phyloP scores from a whole-genome alignment of 1,140 invertebrate species.

The Lepidurus packardi region DNA sequence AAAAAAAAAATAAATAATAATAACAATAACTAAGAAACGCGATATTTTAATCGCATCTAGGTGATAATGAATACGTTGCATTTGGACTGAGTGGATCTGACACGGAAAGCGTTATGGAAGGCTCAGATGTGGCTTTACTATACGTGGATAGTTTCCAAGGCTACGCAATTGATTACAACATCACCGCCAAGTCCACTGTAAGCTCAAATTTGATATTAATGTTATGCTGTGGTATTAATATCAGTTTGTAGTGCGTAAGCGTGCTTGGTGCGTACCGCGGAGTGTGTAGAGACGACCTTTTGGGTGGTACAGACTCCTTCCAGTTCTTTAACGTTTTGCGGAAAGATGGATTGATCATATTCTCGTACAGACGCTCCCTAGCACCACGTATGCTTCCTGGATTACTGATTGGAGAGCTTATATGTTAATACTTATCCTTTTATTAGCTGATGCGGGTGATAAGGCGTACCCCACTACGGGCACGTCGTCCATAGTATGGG shows the following conservation, averaged over 20 bases:
- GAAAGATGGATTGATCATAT: conserved; percentile 66
- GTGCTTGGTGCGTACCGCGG: conserved; percentile 76
- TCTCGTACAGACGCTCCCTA: conserved; percentile 69
- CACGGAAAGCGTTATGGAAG: conserved; percentile 69
- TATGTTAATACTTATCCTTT: not conserved
- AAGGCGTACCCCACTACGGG: conserved; percentile 63
- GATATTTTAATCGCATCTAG: conserved; percentile 43
- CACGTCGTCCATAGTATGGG: conserved; percentile 70
- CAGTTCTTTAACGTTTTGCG: conserved; percentile 63
- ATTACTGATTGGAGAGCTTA: not conserved
- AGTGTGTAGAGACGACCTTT: conserved; percentile 70
- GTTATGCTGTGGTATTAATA: conserved; percentile 23
- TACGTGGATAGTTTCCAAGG: conserved; percentile 66
- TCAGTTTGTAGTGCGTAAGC: conserved; percentile 63
- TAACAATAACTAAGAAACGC: not conserved
- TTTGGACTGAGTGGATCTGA: conserved; percentile 76
- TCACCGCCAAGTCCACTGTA: conserved; percentile 74
- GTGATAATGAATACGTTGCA: conserved; percentile 72
- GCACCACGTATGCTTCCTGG: conserved; percentile 57
- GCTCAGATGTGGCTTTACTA: conserved; percentile 72
- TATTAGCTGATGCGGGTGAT: conserved; percentile 68
- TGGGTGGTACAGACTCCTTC: conserved; percentile 70
- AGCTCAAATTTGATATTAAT: conserved; percentile 38
- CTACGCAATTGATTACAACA: conserved; percentile 73
- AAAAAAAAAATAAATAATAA: not conserved